These are phyloP conservation scores for Cosmia trapezina DNA, from an alignment of 2,888 invertebrate species.

Conservation along the genomic window DNA sequence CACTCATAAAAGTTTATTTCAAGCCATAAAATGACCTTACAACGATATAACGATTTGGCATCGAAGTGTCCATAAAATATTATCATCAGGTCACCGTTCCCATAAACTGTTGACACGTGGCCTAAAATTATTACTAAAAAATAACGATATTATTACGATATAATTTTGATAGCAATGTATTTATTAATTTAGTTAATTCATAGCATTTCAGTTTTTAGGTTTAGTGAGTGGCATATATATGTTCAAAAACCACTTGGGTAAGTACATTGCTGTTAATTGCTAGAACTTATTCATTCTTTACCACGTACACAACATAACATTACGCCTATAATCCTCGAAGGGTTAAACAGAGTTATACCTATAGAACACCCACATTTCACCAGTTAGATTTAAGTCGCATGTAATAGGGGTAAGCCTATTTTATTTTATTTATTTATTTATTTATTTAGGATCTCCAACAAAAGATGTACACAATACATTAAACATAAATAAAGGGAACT, in stretches of 20 bases:
- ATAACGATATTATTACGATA: background rate
- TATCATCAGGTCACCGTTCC: conserved; percentile 65
- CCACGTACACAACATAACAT: background rate
- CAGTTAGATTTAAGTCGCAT: background rate
- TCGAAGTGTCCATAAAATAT: conserved; percentile 68
- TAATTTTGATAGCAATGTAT: background rate
- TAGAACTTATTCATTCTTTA: background rate
- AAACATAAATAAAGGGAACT: too few relatives aligned
- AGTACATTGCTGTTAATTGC: too few relatives aligned
- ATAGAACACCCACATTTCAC: too few relatives aligned
- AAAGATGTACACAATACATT: too few relatives aligned
- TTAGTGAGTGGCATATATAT: too few relatives aligned
- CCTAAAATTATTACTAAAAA: conserved; percentile 60
- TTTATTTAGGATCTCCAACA: too few relatives aligned
- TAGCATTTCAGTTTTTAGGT: background rate
- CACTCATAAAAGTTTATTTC: conserved; percentile 49
- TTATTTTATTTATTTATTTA: too few relatives aligned
- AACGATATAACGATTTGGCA: conserved; percentile 52
- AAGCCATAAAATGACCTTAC: conserved; percentile 44
- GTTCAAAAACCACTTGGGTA: background rate
- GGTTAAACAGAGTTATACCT: background rate
- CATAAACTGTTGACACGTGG: conserved; percentile 68
- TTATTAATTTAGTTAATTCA: background rate
- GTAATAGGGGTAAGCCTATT: too few relatives aligned
- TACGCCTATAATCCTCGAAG: background rate